Percentiles rank a stretch among this genome's conserved stretches.
These are phyloP conservation scores for Cylas formicarius DNA, from an alignment of 1,140 invertebrate genomes.

Conservation along the genomic window DNA sequence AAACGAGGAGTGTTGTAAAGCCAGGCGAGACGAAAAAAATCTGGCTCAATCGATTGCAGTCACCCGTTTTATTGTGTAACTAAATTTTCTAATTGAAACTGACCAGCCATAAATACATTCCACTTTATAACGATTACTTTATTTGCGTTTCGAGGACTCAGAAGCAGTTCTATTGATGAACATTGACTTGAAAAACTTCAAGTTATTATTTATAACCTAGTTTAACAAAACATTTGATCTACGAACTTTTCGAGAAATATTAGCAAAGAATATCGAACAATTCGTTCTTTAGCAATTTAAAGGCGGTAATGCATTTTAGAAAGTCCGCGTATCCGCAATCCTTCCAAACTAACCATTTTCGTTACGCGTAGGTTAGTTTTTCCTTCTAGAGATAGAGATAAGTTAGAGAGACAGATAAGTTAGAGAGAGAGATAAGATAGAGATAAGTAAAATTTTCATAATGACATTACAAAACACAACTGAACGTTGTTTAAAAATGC, in stretches of 20 bases:
- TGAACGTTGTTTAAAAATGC: too few species aligned
- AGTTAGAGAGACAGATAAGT: slow-evolving; percentile 37
- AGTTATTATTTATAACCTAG: slow-evolving; percentile 53
- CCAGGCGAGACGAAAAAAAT: too few species aligned
- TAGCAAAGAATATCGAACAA: slow-evolving; percentile 49
- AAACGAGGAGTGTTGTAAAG: too few species aligned
- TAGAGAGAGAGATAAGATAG: slow-evolving; percentile 43
- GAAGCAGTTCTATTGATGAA: slow-evolving; percentile 54
- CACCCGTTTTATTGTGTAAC: too few species aligned
- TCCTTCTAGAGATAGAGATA: neutral
- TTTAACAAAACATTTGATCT: slow-evolving; percentile 55
- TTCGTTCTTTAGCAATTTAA: slow-evolving; percentile 52
- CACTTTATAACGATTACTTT: slow-evolving; percentile 47
- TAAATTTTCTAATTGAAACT: too few species aligned
- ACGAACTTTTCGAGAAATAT: slow-evolving; percentile 51
- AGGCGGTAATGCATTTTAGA: slow-evolving; percentile 53
- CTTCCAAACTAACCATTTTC: slow-evolving; percentile 43
- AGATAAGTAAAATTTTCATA: slow-evolving; percentile 39
- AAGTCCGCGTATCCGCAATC: slow-evolving; percentile 47
- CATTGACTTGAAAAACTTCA: slow-evolving; percentile 39
- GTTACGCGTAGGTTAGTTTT: slow-evolving; percentile 44
- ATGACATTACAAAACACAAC: too few species aligned
- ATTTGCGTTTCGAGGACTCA: slow-evolving; percentile 54
- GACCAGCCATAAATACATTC: too few species aligned
- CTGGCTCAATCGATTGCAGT: too few species aligned